phyloP scores from a whole-genome alignment of 2,888 invertebrate species.

The Desoria tigrina region DNA sequence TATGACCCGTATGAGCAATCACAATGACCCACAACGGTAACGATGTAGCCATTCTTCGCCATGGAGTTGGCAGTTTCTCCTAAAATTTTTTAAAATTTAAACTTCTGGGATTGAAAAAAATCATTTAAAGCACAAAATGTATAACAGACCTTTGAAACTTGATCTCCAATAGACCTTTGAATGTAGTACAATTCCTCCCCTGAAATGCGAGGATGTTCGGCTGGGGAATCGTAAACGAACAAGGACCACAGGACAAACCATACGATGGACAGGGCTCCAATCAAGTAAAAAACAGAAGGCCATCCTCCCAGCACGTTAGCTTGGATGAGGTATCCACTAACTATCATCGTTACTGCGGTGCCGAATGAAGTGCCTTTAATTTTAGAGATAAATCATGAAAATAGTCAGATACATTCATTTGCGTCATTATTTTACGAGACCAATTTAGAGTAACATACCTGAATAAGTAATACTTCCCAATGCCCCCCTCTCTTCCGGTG shows the following conservation, averaged over 20 bases:
- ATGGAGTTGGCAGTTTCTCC: conserved; percentile 78
- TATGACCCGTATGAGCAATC: conserved; percentile 76
- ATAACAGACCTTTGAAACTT: conserved; percentile 29
- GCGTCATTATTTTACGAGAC: not conserved
- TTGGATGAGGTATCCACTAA: conserved; percentile 81
- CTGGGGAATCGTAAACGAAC: conserved; percentile 73
- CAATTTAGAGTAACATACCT: conserved; percentile 34
- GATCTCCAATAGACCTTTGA: conserved; percentile 46
- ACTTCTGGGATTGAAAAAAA: not conserved
- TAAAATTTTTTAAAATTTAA: conserved; percentile 56
- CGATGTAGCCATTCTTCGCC: conserved; percentile 72
- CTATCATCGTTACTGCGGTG: conserved; percentile 79
- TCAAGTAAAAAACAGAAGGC: conserved; percentile 85
- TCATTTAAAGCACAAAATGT: not conserved
- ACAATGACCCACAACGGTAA: conserved; percentile 86
- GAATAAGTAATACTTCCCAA: conserved; percentile 55
- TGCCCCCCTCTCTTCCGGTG: conserved; percentile 54
- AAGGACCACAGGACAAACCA: conserved; percentile 81
- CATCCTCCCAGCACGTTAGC: conserved; percentile 74
- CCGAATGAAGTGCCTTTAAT: conserved; percentile 82
- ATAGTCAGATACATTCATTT: conserved; percentile 12
- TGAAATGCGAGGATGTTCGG: conserved; percentile 72
- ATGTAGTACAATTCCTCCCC: conserved; percentile 69
- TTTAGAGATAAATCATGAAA: conserved; percentile 32
- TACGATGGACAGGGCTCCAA: conserved; percentile 73